phyloP scores from a whole-genome alignment of 2,797 vertebrate genomes.

The Tolypeutes matacus region DNA sequence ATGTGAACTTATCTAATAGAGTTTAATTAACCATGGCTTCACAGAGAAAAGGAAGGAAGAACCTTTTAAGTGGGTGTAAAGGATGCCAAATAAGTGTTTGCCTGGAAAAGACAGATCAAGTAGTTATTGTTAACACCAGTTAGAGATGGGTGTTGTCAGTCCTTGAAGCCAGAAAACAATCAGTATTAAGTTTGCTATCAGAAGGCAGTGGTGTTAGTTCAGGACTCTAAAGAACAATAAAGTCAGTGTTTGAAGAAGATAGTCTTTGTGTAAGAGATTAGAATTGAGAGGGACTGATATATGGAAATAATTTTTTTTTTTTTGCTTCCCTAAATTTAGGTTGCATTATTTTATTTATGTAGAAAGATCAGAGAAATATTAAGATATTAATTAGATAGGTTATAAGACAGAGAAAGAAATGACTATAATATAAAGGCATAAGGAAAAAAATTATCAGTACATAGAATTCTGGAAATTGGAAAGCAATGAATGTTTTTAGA shows the following conservation, averaged over 20 bases:
- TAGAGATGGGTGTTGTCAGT: constrained; percentile 21
- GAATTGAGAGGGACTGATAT: constrained; percentile 25
- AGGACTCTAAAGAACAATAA: background rate
- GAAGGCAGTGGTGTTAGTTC: background rate
- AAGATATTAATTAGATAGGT: background rate
- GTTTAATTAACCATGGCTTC: constrained; percentile 27
- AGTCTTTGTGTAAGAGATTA: background rate
- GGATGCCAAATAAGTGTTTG: constrained; percentile 1
- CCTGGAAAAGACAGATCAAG: constrained; percentile 13
- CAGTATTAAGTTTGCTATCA: constrained; percentile 19
- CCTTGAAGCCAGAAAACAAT: background rate
- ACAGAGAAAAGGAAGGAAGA: constrained; percentile 19
- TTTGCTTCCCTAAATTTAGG: constrained; percentile 27
- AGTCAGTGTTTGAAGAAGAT: background rate
- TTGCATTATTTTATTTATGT: constrained; percentile 28
- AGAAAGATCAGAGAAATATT: constrained; percentile 27
- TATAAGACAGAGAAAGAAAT: constrained; percentile 41
- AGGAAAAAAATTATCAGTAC: constrained; percentile 31
- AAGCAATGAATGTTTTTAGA: constrained; percentile 16
- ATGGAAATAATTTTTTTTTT: background rate
- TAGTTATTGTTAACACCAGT: constrained; percentile 28
- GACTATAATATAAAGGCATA: background rate
- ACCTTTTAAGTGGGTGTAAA: background rate
- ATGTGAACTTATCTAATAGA: background rate
- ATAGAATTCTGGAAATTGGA: constrained; percentile 41